phyloP scores from a whole-genome alignment of 1,140 invertebrate species.

The Stenopsyche tienmushanensis region DNA sequence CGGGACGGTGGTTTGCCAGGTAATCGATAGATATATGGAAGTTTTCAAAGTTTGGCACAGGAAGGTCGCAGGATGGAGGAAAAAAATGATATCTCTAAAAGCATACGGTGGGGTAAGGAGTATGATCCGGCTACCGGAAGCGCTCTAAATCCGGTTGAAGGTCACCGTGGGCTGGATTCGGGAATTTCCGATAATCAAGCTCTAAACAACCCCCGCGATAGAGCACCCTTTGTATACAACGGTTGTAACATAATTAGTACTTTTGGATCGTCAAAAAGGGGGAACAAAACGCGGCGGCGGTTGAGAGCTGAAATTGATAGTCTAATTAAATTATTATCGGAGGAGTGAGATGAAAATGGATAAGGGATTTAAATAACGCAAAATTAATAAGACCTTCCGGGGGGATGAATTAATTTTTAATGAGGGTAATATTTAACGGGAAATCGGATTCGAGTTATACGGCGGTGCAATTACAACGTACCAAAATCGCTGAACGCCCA shows the following conservation, averaged over 20 bases:
- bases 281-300: neutral
- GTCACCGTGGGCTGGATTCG: neutral
- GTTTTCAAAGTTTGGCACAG: no score
- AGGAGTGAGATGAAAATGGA: neutral
- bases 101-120: no score
- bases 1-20: no score
- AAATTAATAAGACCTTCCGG: no score
- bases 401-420: neutral
- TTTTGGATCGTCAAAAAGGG: neutral
- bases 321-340: slow-evolving; percentile 2
- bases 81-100: no score
- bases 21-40: no score
- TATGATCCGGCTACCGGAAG: neutral
- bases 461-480: neutral
- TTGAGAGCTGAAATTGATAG: slow-evolving; percentile 8
- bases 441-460: neutral
- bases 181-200: slow-evolving; percentile 1
- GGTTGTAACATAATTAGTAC: neutral
- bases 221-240: neutral
- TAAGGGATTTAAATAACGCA: neutral
- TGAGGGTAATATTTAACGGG: neutral
- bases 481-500: neutral
- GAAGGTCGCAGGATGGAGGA: no score
- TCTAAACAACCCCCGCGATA: neutral
- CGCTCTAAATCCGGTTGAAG: neutral